A percentile compares a stretch with the other conserved stretches of the same genome.
phyloP scores from a whole-genome alignment of 1,140 invertebrate species.

The Pseudomyrmex sp. region DNA sequence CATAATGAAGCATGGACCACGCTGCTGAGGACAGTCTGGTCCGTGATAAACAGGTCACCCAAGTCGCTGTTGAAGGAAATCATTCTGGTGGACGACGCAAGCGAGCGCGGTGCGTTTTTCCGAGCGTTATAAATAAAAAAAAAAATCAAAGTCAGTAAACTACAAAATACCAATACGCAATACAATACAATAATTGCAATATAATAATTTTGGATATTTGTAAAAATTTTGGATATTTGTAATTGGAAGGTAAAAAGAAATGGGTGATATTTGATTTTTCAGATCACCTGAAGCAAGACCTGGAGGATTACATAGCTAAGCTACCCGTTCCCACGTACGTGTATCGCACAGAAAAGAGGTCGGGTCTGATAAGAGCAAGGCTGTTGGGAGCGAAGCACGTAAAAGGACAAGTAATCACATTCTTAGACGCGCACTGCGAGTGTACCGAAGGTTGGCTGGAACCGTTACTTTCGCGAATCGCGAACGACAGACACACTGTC shows the following conservation, averaged over 20 bases:
- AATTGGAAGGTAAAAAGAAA: not conserved
- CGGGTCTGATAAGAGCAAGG: slow-evolving; percentile 96
- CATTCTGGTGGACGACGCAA: slow-evolving; percentile 98
- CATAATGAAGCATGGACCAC: slow-evolving; percentile 99
- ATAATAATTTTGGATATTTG: too few relatives aligned
- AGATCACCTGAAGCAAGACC: slow-evolving; percentile 95
- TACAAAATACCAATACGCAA: too few relatives aligned
- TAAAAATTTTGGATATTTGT: not conserved
- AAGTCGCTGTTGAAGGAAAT: slow-evolving; percentile 95
- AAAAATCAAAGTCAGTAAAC: too few relatives aligned
- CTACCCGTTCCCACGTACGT: slow-evolving; percentile 94
- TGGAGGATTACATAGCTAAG: slow-evolving; percentile 95
- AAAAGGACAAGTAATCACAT: slow-evolving; percentile 97
- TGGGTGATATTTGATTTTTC: slow-evolving; percentile 56
- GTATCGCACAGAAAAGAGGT: slow-evolving; percentile 94
- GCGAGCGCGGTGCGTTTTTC: slow-evolving; percentile 91
- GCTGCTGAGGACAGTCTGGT: slow-evolving; percentile 97
- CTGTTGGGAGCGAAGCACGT: slow-evolving; percentile 96
- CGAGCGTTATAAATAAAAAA: not conserved
- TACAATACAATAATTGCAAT: too few relatives aligned
- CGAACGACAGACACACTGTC: slow-evolving; percentile 95
- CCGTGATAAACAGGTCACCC: slow-evolving; percentile 97
- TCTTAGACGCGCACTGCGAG: slow-evolving; percentile 98
- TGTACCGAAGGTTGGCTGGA: slow-evolving; percentile 98
- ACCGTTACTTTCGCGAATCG: slow-evolving; percentile 95